phyloP scores from a whole-genome alignment of 2,113 vertebrate species.

The Zosterops hypoxanthus region DNA sequence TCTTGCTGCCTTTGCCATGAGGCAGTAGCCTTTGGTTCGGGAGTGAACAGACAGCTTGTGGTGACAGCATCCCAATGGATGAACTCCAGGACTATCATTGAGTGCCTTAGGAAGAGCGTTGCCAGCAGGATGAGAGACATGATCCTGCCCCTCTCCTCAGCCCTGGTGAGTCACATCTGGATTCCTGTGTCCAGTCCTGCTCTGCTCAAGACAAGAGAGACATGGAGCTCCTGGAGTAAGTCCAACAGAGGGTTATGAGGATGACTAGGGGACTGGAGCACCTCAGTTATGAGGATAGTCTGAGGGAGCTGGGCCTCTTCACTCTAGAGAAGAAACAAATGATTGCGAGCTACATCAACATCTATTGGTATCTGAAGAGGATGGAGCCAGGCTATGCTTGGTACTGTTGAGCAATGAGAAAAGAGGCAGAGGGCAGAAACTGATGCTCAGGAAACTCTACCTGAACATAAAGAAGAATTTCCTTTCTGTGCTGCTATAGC shows the following conservation, averaged over 20 bases:
- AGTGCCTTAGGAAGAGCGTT: not conserved
- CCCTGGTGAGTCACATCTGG: not conserved
- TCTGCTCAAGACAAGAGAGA: not conserved
- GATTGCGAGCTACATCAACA: not conserved
- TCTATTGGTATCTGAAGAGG: not conserved
- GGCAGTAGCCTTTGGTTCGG: not conserved
- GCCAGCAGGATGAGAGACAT: not conserved
- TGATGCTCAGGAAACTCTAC: not conserved
- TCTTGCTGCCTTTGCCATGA: not conserved
- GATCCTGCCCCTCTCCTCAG: not conserved
- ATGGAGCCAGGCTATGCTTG: not conserved
- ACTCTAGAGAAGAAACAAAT: not conserved
- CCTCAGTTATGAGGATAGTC: not conserved
- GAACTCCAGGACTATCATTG: rapidly evolving
- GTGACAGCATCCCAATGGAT: not conserved
- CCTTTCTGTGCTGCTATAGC: not conserved
- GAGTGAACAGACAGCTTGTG: not conserved
- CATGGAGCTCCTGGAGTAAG: not conserved
- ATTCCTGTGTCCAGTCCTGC: not conserved
- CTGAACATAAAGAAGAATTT: not conserved
- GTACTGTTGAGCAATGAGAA: not conserved
- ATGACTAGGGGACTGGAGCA: not conserved
- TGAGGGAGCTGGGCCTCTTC: not conserved
- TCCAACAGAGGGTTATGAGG: not conserved
- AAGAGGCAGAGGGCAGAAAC: not conserved